Base-by-base conservation (phyloP, 1,140 invertebrate species). In the Drosophila rufa region DNA sequence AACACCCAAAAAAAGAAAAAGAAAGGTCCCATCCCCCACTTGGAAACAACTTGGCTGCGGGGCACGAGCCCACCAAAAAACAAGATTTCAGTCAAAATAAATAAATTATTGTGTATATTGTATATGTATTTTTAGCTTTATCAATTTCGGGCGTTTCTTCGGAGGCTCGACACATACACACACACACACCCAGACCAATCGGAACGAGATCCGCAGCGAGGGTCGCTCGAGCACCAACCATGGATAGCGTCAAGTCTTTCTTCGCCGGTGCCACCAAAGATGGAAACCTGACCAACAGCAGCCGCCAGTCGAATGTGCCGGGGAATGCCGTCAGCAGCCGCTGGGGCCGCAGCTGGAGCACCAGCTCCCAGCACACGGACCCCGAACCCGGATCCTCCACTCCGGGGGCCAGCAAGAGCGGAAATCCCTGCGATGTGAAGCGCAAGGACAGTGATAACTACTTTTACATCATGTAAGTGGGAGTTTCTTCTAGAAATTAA, bases 381-480 rank as follows among this genome's bases (percentile, higher is more conserved):
- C 53, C 74, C n/a, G 81, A 80, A 19, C 53, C 74, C 15, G 48
- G 75, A 50, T 19, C 85, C 25, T 53, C 47, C 19, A 82, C 58
- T 22, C 51, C 68, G 0, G 11, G 57, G n/a, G 30, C 53, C 42
- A 80, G 78, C 30, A 67, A 78, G 19, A 80, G 84, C 25, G 25
- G 61, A 5, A 76, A 76, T 45, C 75, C 66, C 4, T 75, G 51
- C 25, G 76, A 82, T 42, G 62, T 43, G 11, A 92, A 92, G 56
- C 82, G 84, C 64, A 92, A 92, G 82, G 91, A 92, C 40, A 92
- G 78, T 51, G 91, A 92, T 61, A 92, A 65, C 48, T 92, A 92
- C 70, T 92, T 92, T 40, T 92, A 92, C 67, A 92, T 92, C 46
- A 91, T 92, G 91, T 92, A 68, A 92, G 91, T 70, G 11, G 4